phyloP scores from a whole-genome alignment of 2,113 vertebrate genomes.

The Eurypyga helias region DNA sequence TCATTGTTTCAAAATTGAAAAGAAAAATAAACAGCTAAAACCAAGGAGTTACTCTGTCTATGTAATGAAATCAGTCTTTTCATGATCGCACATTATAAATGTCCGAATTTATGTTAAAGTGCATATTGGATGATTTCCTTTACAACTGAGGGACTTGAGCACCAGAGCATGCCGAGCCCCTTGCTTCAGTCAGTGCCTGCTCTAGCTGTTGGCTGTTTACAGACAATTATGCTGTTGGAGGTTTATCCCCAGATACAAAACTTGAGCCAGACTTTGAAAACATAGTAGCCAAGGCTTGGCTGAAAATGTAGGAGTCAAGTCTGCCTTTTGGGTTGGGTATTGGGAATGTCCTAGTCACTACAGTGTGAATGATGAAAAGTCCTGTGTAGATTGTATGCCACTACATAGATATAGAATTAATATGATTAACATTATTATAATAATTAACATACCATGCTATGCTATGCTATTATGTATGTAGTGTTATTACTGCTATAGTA shows the following conservation, averaged over 20 bases:
- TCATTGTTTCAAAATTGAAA: neutral
- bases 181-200: rapidly evolving
- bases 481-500: neutral
- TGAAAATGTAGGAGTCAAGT: neutral
- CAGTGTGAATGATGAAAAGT: neutral
- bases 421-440: neutral
- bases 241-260: neutral
- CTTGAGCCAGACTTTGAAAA: neutral
- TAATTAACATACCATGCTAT: no score
- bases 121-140: neutral
- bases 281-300: neutral
- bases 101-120: rapidly evolving
- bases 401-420: neutral
- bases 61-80: neutral
- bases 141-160: neutral
- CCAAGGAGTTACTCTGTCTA: neutral
- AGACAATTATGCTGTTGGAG: neutral
- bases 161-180: rapidly evolving
- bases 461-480: neutral
- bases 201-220: neutral
- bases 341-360: neutral
- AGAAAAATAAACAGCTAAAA: neutral
- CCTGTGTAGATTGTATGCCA: neutral
- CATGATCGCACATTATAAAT: neutral
- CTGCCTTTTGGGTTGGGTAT: neutral